Evolutionary conservation across 1,140 invertebrate species (phyloP).

Genomic region (Bombus confusus): DNA sequence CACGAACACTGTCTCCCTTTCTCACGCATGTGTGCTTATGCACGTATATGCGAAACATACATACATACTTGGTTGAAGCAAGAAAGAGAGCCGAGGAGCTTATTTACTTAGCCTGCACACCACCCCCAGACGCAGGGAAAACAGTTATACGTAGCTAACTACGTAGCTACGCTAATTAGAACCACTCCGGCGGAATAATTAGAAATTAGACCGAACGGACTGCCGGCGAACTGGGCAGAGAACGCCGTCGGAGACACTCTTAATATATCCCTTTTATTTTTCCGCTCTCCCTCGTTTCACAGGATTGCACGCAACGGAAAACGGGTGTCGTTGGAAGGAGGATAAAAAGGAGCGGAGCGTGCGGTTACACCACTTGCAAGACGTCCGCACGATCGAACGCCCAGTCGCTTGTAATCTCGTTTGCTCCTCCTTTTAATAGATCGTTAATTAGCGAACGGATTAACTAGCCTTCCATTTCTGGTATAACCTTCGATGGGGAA

Average conservation of each 20-base stretch:
- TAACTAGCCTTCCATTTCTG: background rate
- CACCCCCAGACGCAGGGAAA: conserved; percentile 20
- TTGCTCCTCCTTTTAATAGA: conserved; percentile 34
- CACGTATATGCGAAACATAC: too few relatives aligned
- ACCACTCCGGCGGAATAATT: conserved; percentile 70
- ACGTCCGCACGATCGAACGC: conserved; percentile 16
- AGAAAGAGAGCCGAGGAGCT: conserved; percentile 23
- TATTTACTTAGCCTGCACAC: conserved; percentile 48
- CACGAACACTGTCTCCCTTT: background rate
- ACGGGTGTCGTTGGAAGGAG: background rate
- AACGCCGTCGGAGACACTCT: conserved; percentile 44
- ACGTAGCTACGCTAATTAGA: conserved; percentile 68
- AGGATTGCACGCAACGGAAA: conserved; percentile 44
- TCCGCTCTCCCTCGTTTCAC: conserved; percentile 30
- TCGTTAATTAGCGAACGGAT: conserved; percentile 33
- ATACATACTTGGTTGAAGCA: background rate
- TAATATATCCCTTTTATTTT: conserved; percentile 58
- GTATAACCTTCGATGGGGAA: background rate
- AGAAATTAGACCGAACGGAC: conserved; percentile 69
- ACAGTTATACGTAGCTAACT: conserved; percentile 51
- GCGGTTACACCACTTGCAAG: background rate
- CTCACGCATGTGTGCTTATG: background rate
- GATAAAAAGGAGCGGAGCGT: conserved; percentile 1
- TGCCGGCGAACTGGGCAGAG: conserved; percentile 3
- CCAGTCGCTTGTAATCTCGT: conserved; percentile 29